A percentile compares a stretch with the other conserved stretches of the same genome.
Conservation (phyloP, 2,113 vertebrate genomes). For the Alligator mississippiensis region DNA sequence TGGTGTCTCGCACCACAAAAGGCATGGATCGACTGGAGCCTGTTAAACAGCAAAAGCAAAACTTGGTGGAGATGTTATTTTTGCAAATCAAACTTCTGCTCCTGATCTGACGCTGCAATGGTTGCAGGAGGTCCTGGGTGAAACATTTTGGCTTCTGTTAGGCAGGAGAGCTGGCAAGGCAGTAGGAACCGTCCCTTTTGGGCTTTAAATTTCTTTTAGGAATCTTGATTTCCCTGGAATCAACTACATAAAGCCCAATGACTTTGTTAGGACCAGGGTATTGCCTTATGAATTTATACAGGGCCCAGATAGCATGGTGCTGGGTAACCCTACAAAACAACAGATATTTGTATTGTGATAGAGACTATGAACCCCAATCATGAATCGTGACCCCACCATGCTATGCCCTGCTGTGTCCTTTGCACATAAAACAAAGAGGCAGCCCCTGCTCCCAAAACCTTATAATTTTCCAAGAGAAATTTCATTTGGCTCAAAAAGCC, state of each 20-base stretch:
- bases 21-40: accelerated
- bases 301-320: background rate
- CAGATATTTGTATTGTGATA: background rate
- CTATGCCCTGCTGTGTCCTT: background rate
- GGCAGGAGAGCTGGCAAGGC: background rate
- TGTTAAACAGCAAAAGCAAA: accelerated
- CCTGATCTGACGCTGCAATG: no score
- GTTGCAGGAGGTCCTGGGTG: background rate
- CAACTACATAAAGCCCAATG: no score
- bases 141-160: background rate
- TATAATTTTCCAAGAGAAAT: background rate
- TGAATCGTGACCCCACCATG: background rate
- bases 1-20: accelerated
- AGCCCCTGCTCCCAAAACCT: background rate
- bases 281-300: background rate
- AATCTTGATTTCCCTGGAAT: background rate
- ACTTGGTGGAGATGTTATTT: background rate
- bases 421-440: background rate
- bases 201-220: background rate
- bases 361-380: background rate
- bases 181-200: background rate
- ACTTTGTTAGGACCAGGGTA: background rate
- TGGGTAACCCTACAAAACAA: background rate
- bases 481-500: background rate
- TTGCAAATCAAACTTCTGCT: background rate